These are phyloP conservation scores for Tipula confusa DNA, from an alignment of 2,888 invertebrate species.

Conservation along the genomic window DNA sequence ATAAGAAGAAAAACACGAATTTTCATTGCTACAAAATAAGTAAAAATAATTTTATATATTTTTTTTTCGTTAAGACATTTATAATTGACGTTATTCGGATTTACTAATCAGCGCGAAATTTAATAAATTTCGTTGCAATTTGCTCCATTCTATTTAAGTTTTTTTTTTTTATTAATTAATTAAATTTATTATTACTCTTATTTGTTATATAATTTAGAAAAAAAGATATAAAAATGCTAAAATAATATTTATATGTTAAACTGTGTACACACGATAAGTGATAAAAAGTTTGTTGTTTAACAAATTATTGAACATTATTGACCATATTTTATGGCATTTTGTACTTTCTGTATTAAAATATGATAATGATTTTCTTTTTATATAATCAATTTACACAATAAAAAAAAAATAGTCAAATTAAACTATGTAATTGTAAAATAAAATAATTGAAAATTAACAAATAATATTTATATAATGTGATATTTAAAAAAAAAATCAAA, in stretches of 20 bases:
- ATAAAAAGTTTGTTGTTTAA: neutral
- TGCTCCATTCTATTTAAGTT: neutral
- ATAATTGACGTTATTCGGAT: neutral
- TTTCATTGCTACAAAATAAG: neutral
- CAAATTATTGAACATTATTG: too few species aligned
- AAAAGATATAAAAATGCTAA: neutral
- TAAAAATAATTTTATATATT: neutral
- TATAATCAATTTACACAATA: neutral
- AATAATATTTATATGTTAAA: neutral
- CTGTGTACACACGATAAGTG: neutral
- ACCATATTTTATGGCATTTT: neutral
- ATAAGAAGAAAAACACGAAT: neutral
- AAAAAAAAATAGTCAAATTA: neutral
- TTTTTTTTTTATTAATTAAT: neutral
- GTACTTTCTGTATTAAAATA: neutral
- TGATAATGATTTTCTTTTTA: neutral
- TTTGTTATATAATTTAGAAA: neutral
- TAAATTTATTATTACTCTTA: neutral
- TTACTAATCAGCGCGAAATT: neutral
- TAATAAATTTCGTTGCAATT: neutral
- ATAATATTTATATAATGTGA: neutral
- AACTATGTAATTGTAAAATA: neutral
- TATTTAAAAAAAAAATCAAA: conserved; percentile 21
- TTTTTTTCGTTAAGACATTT: neutral
- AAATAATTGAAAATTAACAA: neutral